These are phyloP conservation scores for Philereme vetulata DNA, from an alignment of 2,888 invertebrate species.

Conservation along the genomic window DNA sequence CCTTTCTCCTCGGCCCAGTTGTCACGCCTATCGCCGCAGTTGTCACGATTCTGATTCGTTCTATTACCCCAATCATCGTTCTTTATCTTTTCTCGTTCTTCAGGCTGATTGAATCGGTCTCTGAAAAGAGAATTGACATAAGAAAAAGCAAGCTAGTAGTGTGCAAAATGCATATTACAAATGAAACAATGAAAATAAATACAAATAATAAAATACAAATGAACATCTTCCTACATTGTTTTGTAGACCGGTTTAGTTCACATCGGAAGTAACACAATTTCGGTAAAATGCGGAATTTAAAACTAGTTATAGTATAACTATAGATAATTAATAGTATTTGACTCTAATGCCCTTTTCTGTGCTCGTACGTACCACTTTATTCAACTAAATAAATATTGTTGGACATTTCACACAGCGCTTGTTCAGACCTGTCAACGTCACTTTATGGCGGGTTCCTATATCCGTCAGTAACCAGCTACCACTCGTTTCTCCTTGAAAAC, in stretches of 20 bases:
- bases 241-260: constrained; percentile 12
- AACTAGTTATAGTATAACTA: not conserved
- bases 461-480: no score
- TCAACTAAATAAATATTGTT: no score
- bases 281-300: constrained; percentile 4
- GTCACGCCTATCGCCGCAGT: constrained; percentile 47
- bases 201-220: constrained; percentile 14
- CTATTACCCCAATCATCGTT: constrained; percentile 55
- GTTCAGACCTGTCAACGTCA: no score
- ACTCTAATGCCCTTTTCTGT: no score
- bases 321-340: not conserved
- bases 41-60: constrained; percentile 39
- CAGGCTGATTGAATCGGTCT: constrained; percentile 54
- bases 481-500: no score
- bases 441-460: no score
- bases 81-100: constrained; percentile 58
- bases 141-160: constrained; percentile 1
- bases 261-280: constrained; percentile 17
- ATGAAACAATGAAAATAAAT: no score
- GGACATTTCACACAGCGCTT: no score
- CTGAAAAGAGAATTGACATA: constrained; percentile 35
- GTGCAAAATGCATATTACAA: constrained; percentile 12
- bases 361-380: no score
- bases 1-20: constrained; percentile 50
- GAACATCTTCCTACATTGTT: not conserved